These are phyloP conservation scores for Scomber japonicus DNA, from an alignment of 2,113 vertebrate species.

Conservation along the genomic window DNA sequence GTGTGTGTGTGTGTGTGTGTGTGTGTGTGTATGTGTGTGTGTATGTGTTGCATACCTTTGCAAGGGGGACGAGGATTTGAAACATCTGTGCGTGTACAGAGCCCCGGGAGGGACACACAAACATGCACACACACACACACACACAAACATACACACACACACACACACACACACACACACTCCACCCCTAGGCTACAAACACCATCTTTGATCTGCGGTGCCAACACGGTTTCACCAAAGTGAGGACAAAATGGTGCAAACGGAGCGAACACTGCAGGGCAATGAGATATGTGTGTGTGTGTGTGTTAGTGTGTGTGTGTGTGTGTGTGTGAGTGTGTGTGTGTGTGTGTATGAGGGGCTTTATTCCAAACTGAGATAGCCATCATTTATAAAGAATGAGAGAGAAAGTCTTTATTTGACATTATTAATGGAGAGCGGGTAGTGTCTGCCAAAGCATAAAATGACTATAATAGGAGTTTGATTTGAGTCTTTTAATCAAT, in stretches of 20 bases:
- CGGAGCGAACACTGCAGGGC: slow-evolving; percentile 13
- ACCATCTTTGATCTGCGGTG: slow-evolving; percentile 61
- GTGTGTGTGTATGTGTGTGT: too few species aligned
- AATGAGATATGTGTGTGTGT: not conserved
- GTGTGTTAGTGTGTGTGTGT: not conserved
- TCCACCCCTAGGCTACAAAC: slow-evolving; percentile 20
- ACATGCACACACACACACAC: not conserved
- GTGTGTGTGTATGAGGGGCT: not conserved
- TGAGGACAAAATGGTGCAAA: slow-evolving; percentile 34
- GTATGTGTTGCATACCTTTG: slow-evolving; percentile 44
- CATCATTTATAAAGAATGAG: not conserved
- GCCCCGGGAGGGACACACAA: slow-evolving; percentile 3
- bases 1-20: too few species aligned
- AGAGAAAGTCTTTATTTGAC: slow-evolving; percentile 14
- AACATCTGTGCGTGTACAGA: slow-evolving; percentile 52
- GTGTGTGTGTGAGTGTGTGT: slow-evolving; percentile 17
- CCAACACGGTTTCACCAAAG: slow-evolving; percentile 38
- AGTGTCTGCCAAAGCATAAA: slow-evolving; percentile 14
- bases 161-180: slow-evolving; percentile 24
- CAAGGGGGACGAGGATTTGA: slow-evolving; percentile 51
- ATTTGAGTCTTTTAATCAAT: slow-evolving; percentile 33
- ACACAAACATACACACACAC: slow-evolving; percentile 17
- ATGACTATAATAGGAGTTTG: slow-evolving; percentile 20
- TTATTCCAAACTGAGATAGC: not conserved
- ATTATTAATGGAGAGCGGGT: slow-evolving; percentile 28